Percentiles rank a stretch among this genome's conserved stretches.
phyloP scores from a whole-genome alignment of 2,797 vertebrate species.

The Peromyscus melanophrys region DNA sequence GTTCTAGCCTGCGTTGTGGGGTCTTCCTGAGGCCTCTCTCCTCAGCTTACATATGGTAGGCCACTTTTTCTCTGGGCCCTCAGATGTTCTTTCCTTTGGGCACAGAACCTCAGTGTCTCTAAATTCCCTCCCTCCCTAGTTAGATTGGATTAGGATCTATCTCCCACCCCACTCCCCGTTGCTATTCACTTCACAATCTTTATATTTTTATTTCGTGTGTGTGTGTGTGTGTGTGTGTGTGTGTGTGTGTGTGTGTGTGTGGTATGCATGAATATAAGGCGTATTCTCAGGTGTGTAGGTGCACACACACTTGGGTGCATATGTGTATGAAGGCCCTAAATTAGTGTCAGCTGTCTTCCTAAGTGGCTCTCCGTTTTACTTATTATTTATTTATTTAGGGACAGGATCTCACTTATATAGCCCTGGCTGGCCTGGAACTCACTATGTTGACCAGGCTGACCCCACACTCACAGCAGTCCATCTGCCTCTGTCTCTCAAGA shows the following conservation, averaged over 20 bases:
- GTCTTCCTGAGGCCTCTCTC: constrained; percentile 28
- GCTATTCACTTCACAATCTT: neutral
- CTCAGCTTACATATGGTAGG: neutral
- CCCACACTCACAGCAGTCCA: neutral
- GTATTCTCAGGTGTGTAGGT: neutral
- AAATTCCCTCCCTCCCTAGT: neutral
- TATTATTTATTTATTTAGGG: neutral
- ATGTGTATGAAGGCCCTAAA: neutral
- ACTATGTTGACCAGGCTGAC: neutral
- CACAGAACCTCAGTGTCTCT: neutral
- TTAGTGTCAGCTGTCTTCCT: neutral
- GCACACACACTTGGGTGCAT: neutral
- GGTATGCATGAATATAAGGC: neutral
- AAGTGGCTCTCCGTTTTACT: neutral
- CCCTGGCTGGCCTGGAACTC: neutral
- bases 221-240: no score
- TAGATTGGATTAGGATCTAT: neutral
- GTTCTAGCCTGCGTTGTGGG: neutral
- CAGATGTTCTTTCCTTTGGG: neutral
- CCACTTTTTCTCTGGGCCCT: neutral
- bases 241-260: no score
- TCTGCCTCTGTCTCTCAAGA: neutral
- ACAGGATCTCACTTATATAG: neutral
- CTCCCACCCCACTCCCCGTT: neutral
- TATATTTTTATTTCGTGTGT: neutral